phyloP scores from a whole-genome alignment of 2,797 vertebrate genomes.

The Kryptopterus vitreolus region DNA sequence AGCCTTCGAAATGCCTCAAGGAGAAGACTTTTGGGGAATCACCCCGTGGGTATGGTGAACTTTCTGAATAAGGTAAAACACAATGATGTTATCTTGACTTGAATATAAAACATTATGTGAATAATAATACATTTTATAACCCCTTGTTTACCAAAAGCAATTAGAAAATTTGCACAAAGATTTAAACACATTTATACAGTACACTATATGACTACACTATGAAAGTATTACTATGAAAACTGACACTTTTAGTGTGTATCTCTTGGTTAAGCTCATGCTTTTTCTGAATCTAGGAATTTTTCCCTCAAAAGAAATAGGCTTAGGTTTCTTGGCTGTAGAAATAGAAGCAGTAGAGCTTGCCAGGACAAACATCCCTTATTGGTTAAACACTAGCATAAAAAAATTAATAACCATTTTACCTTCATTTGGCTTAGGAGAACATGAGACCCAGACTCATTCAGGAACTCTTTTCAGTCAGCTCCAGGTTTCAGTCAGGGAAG shows the following conservation, averaged over 20 bases:
- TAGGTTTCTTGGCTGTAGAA: neutral
- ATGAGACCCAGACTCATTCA: neutral
- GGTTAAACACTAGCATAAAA: neutral
- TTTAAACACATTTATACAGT: too few species aligned
- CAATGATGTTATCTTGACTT: neutral
- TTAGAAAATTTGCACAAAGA: neutral
- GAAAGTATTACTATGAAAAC: too few species aligned
- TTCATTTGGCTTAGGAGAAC: neutral
- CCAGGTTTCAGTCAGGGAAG: neutral
- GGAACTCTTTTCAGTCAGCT: neutral
- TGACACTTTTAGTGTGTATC: neutral
- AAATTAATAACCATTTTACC: neutral
- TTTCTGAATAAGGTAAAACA: neutral
- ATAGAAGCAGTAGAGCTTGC: neutral
- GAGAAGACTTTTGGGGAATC: neutral
- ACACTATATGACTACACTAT: too few species aligned
- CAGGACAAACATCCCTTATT: neutral
- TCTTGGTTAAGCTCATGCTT: neutral
- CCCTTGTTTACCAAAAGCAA: neutral
- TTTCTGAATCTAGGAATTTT: neutral
- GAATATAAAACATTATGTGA: slow-evolving; percentile 2
- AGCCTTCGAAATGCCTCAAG: neutral
- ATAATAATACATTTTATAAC: neutral
- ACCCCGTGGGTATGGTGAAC: neutral
- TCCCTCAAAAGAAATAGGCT: neutral